Percentiles rank a stretch among this genome's conserved stretches.
phyloP scores from a whole-genome alignment of 2,113 vertebrate species.

The Amblyopsis rosae region DNA sequence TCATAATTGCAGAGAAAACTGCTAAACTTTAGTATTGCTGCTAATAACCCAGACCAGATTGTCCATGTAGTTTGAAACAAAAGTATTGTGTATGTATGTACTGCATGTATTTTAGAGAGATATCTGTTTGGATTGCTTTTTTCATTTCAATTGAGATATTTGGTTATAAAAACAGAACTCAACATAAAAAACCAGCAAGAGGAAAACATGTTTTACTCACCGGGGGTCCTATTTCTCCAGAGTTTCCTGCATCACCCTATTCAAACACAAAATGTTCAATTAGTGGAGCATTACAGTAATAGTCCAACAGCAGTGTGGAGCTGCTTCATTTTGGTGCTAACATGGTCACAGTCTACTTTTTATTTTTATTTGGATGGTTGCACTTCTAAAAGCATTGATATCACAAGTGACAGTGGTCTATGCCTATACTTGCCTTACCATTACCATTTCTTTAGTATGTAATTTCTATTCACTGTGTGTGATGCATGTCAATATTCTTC shows the following conservation, averaged over 20 bases:
- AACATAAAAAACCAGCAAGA: neutral
- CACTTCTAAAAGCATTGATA: neutral
- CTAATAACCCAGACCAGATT: neutral
- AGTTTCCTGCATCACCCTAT: constrained; percentile 90
- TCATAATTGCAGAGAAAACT: neutral
- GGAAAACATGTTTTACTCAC: constrained; percentile 70
- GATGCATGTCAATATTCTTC: too few species aligned
- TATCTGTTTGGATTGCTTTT: neutral
- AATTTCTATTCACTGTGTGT: too few species aligned
- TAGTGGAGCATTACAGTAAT: neutral
- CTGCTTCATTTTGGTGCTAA: too few species aligned
- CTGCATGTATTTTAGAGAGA: neutral
- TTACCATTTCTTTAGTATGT: too few species aligned
- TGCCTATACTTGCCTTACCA: too few species aligned
- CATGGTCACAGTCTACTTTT: too few species aligned
- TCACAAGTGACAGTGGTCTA: too few species aligned
- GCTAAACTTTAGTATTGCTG: neutral
- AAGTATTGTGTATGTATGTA: neutral
- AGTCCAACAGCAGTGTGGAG: too few species aligned
- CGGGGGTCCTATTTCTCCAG: constrained; percentile 84
- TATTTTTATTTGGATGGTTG: neutral
- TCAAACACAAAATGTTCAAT: constrained; percentile 29
- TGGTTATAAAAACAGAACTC: neutral
- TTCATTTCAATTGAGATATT: constrained; percentile 1
- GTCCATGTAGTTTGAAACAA: neutral